phyloP scores from a whole-genome alignment of 2,797 vertebrate genomes.

The Bufotes viridis region DNA sequence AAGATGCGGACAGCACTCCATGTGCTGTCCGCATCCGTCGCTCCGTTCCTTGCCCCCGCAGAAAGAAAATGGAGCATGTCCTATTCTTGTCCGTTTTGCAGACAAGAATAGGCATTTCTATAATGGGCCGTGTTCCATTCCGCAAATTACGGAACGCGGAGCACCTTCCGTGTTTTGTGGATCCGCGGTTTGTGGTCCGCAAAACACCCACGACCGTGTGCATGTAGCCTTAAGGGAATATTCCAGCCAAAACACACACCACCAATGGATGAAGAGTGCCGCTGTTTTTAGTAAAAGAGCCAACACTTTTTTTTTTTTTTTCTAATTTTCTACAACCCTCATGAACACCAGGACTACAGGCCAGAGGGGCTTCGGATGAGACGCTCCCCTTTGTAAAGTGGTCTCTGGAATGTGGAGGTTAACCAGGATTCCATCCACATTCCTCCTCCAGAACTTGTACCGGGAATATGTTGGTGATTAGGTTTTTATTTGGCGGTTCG shows the following conservation, averaged over 20 bases:
- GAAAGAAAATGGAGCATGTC: too few relatives aligned
- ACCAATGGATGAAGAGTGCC: not conserved
- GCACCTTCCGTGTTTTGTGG: too few relatives aligned
- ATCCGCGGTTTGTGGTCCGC: too few relatives aligned
- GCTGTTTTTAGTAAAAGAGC: not conserved
- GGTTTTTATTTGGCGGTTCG: slow-evolving; percentile 4
- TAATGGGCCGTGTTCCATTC: too few relatives aligned
- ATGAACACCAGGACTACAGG: not conserved
- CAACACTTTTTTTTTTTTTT: not conserved
- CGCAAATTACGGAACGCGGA: too few relatives aligned
- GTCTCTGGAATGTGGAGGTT: not conserved
- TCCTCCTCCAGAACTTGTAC: not conserved
- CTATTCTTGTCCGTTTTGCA: too few relatives aligned
- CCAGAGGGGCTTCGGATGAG: not conserved
- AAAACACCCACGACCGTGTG: too few relatives aligned
- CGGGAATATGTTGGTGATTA: slow-evolving; percentile 8
- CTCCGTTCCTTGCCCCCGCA: too few relatives aligned
- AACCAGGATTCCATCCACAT: not conserved
- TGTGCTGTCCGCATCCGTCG: too few relatives aligned
- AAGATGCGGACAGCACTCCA: too few relatives aligned
- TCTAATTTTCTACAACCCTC: not conserved
- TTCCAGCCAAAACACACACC: not conserved
- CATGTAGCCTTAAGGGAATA: not conserved
- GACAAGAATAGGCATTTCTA: too few relatives aligned
- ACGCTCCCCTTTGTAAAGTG: not conserved